Conservation (phyloP, 2,113 vertebrate genomes). For the Chionomys nivalis region DNA sequence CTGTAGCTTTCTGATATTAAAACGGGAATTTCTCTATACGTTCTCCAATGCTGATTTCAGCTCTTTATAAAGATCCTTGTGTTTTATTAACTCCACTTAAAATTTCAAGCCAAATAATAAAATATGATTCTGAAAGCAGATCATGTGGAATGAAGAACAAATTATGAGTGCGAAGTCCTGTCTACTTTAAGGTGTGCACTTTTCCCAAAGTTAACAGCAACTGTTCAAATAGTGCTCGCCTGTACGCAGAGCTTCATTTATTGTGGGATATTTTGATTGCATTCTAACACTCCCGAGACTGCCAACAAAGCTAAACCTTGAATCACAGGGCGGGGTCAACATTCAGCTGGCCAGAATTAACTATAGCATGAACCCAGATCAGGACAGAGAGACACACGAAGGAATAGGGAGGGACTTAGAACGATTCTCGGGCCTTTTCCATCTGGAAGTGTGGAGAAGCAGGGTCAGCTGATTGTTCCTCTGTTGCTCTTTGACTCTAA, state of each 20-base stretch:
- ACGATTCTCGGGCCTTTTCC: too few species aligned
- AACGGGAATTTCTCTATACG: background rate
- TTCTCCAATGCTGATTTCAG: background rate
- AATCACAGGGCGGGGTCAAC: background rate
- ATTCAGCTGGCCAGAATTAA: background rate
- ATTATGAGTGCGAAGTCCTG: background rate
- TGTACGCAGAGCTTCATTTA: background rate
- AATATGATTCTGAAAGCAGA: constrained; percentile 48
- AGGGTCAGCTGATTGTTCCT: too few species aligned
- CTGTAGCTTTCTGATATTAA: background rate
- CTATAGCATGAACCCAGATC: background rate
- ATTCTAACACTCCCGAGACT: background rate
- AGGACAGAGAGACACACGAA: background rate
- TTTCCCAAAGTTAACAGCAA: constrained; percentile 21
- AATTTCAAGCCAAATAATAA: constrained; percentile 43
- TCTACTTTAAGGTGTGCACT: background rate
- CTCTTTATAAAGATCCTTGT: constrained; percentile 27
- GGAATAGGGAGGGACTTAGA: background rate
- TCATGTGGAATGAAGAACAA: background rate
- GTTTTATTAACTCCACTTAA: constrained; percentile 39
- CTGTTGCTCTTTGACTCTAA: too few species aligned
- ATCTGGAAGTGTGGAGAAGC: too few species aligned
- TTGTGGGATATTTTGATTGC: background rate
- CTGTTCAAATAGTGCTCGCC: background rate
- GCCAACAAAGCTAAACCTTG: background rate